Evolutionary conservation across 2,113 vertebrate genomes (phyloP).

Genomic region (Furnarius figulus): DNA sequence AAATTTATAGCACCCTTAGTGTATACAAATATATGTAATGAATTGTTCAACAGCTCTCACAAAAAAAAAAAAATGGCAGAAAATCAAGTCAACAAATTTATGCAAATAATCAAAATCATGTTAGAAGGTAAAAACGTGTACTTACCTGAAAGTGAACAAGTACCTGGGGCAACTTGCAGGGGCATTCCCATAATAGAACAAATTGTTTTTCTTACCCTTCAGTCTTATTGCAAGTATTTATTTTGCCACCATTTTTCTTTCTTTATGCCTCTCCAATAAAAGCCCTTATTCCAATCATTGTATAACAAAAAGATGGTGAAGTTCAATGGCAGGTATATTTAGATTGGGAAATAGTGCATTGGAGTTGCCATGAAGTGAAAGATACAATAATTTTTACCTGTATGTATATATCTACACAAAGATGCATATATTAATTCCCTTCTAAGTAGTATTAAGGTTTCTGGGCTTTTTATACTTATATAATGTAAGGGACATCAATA

Average conservation of each 20-base stretch:
- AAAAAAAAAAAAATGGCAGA: background rate
- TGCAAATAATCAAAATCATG: background rate
- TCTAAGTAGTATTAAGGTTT: background rate
- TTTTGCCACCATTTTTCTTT: background rate
- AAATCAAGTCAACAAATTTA: background rate
- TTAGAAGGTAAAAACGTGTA: background rate
- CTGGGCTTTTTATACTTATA: background rate
- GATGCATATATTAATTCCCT: background rate
- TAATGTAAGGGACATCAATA: background rate
- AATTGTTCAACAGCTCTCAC: background rate
- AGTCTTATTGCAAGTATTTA: background rate
- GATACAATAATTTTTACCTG: background rate
- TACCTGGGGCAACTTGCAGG: background rate
- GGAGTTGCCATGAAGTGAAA: background rate
- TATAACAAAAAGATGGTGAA: background rate
- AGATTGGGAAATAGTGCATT: background rate
- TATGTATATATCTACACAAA: background rate
- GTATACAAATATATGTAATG: background rate
- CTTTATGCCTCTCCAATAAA: background rate
- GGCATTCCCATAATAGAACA: background rate
- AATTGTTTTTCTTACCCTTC: background rate
- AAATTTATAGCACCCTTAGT: background rate
- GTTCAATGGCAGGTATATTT: background rate
- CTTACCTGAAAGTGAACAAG: background rate
- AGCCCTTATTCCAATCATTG: background rate